phyloP scores from a whole-genome alignment of 2,888 invertebrate species.

The Dusona sp. region DNA sequence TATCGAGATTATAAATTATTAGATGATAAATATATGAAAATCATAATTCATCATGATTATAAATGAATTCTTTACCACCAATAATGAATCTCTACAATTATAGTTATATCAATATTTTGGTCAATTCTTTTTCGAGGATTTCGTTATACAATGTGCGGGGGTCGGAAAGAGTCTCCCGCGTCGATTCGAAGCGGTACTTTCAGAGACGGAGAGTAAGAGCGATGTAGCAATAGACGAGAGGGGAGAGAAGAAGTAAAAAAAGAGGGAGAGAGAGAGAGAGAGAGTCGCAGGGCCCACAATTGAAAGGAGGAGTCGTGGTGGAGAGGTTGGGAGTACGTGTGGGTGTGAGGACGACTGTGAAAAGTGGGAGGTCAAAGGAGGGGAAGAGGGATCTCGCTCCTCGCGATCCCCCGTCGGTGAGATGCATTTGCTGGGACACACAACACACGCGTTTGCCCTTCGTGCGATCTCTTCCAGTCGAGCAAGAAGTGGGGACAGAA shows the following conservation, averaged over 20 bases:
- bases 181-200: slow-evolving; percentile 29
- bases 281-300: slow-evolving; percentile 58
- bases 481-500: slow-evolving; percentile 57
- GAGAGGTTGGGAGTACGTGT: slow-evolving; percentile 61
- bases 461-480: slow-evolving; percentile 37
- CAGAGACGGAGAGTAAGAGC: slow-evolving; percentile 6
- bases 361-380: slow-evolving; percentile 49
- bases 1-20: too few species aligned
- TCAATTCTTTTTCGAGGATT: slow-evolving; percentile 5
- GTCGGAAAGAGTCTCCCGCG: neutral
- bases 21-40: too few species aligned
- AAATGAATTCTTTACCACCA: too few species aligned
- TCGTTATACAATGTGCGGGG: neutral
- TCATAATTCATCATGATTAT: too few species aligned
- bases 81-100: too few species aligned
- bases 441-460: slow-evolving; percentile 60
- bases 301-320: slow-evolving; percentile 51
- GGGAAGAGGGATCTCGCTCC: slow-evolving; percentile 30
- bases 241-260: slow-evolving; percentile 47
- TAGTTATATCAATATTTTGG: neutral
- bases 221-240: slow-evolving; percentile 23
- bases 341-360: slow-evolving; percentile 61
- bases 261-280: slow-evolving; percentile 52
- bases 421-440: slow-evolving; percentile 36
- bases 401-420: slow-evolving; percentile 41